Conservation (phyloP, 30 jellyfish, hydroid and myxozoan genomes). For the Rhopilema esculentum region DNA sequence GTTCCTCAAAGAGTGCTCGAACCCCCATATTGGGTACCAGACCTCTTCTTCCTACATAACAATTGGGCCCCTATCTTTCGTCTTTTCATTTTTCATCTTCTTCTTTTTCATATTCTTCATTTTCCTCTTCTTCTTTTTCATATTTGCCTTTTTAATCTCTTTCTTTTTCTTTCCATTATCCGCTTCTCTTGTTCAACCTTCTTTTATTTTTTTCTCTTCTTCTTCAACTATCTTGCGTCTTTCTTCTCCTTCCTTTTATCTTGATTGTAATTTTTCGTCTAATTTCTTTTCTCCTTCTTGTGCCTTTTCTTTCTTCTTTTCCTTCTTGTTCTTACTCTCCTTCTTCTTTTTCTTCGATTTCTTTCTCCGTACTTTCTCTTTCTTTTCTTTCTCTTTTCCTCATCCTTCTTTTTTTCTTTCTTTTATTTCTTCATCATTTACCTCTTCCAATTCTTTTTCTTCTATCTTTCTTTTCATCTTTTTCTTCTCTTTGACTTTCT, state of each 20-base stretch:
- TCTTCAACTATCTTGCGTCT: no score
- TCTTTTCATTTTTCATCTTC: no score
- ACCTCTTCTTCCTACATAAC: no score
- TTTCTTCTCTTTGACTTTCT: not conserved
- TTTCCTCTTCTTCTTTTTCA: no score
- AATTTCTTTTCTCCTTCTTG: not conserved
- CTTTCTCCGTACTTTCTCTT: conserved; percentile 33
- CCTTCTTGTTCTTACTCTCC: no score
- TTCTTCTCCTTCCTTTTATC: no score
- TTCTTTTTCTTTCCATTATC: conserved; percentile 23
- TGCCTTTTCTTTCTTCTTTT: no score
- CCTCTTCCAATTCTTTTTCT: not conserved
- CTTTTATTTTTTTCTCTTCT: conserved; percentile 13
- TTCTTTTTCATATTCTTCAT: no score
- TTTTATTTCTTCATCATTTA: not conserved
- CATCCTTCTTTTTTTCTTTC: not conserved
- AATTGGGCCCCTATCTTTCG: no score
- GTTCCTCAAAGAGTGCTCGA: no score
- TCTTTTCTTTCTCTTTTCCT: conserved; percentile 4
- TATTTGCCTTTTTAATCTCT: no score
- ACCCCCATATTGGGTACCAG: no score
- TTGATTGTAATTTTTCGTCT: conserved; percentile 30
- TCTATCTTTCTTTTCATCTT: not conserved
- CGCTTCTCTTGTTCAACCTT: conserved; percentile 40
- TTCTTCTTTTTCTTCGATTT: not conserved